A percentile compares a stretch with the other conserved stretches of the same genome.
These are phyloP conservation scores for Heterohyrax brucei DNA, from an alignment of 2,797 vertebrate species.

Conservation along the genomic window DNA sequence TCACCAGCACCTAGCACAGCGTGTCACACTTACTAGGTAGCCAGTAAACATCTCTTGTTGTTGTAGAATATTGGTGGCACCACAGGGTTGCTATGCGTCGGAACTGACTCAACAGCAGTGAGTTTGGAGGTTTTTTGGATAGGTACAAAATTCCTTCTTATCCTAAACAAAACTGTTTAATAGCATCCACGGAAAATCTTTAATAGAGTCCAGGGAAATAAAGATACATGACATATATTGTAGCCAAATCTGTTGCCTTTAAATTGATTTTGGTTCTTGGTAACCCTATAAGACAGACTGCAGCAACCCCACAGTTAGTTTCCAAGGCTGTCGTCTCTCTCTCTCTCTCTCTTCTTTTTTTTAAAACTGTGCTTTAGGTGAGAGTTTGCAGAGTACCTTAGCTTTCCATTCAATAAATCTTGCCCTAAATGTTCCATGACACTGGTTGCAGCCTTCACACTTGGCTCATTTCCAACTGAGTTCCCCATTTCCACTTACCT, in stretches of 20 bases:
- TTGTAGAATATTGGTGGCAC: not conserved
- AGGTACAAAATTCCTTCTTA: not conserved
- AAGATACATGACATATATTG: not conserved
- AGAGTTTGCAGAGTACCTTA: too few species aligned
- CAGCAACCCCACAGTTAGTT: not conserved
- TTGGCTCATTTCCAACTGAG: too few species aligned
- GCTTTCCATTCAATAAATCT: too few species aligned
- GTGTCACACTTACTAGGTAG: not conserved
- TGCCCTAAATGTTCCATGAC: too few species aligned
- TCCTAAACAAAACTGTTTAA: not conserved
- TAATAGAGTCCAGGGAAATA: not conserved
- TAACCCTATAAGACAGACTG: not conserved
- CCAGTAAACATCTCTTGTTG: not conserved
- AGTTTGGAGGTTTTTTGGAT: too few species aligned
- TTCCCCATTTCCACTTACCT: too few species aligned
- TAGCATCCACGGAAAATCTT: not conserved
- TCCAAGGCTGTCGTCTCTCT: not conserved
- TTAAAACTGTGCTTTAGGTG: too few species aligned
- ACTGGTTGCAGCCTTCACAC: too few species aligned
- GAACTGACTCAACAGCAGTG: too few species aligned
- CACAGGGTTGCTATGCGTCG: not conserved
- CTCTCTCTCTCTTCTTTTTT: too few species aligned
- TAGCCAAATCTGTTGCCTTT: not conserved
- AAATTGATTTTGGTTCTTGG: not conserved
- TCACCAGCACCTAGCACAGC: not conserved